Evolutionary conservation across 1,140 invertebrate species (phyloP), one percentile per base, ranked within the genome.

Genomic region (Frieseomelitta varia): DNA sequence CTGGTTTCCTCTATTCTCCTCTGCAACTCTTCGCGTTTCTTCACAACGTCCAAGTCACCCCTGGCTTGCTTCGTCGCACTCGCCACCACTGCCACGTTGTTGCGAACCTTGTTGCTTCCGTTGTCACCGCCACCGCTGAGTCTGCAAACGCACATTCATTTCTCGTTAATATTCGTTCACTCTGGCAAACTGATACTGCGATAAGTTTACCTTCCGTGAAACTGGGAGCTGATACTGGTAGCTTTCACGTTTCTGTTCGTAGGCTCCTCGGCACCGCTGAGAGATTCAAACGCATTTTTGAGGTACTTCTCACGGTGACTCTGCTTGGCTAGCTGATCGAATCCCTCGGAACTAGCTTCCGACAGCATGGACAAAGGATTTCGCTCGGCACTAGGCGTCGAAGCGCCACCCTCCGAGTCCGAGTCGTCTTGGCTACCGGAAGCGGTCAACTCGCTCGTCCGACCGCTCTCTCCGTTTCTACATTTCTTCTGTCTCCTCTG

Each of bases 1-100:
- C 97, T 96, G 0, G 98, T 98, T 94, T 98, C 98, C 91, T 97
- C 97, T 92, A 98, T 98, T 91, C 97, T 96, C 92, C 97, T 96
- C 87, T 97, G 96, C 71, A 99, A 94, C 93, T 98, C 97, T 93
- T 98, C 97, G 68, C 98, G 95, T 89, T 97, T 97, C 81, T 97
- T 97, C 10, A 96, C 95, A 3, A 97, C 96, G 85, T 97, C 96
- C 1, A 95, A 93, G 91, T 97, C 96, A 55, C 93, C 93, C 89
- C 95, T 95, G 0, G 94, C 93, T 88, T 96, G 95, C 86, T 95
- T 96, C 1, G 95, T 94, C n/a, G 96, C 95, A 76, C 95, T 95
- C 81, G 96, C 95, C 0, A 96, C 95, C 55, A 95, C 95, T 27
- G 94, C 93, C 39, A 6, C 39, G 39, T 47, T 47, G 88, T 96